phyloP scores from a whole-genome alignment of 1,140 invertebrate genomes.

The Drosophila hydei region DNA sequence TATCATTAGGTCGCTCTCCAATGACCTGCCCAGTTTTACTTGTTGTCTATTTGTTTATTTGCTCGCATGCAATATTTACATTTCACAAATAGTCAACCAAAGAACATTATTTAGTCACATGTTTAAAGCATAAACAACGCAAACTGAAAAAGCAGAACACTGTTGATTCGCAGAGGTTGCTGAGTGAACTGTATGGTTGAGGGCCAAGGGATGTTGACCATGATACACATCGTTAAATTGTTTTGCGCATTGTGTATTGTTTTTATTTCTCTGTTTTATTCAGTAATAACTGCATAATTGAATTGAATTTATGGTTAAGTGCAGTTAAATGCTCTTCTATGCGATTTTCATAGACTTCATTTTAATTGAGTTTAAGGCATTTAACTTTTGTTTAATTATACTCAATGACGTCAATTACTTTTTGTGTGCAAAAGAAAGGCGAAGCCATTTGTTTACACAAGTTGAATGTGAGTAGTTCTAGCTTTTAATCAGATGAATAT shows the following conservation, averaged over 20 bases:
- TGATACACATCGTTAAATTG: conserved; percentile 6
- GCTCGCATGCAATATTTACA: conserved; percentile 39
- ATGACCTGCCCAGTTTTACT: not conserved
- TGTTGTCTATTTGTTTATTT: conserved; percentile 45
- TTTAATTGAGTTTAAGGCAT: not conserved
- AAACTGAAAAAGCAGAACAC: not conserved
- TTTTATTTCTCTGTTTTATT: not conserved
- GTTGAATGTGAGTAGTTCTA: no score
- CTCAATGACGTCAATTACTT: not conserved
- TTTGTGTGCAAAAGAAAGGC: no score
- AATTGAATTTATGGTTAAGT: conserved; percentile 2
- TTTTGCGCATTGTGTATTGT: not conserved
- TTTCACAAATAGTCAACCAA: conserved; percentile 18
- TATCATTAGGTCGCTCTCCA: not conserved
- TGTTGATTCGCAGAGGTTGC: not conserved
- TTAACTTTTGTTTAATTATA: not conserved
- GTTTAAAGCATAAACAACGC: conserved; percentile 30
- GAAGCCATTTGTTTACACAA: no score
- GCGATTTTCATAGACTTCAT: not conserved
- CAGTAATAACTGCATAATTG: not conserved
- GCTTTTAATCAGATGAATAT: no score
- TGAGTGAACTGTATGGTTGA: no score
- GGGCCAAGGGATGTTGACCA: not conserved
- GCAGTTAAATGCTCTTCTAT: not conserved
- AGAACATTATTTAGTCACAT: conserved; percentile 31